Percentiles rank a stretch among this genome's conserved stretches.
Conservation (phyloP, 2,888 invertebrate species). For the Marasmarcha lunaedactyla region DNA sequence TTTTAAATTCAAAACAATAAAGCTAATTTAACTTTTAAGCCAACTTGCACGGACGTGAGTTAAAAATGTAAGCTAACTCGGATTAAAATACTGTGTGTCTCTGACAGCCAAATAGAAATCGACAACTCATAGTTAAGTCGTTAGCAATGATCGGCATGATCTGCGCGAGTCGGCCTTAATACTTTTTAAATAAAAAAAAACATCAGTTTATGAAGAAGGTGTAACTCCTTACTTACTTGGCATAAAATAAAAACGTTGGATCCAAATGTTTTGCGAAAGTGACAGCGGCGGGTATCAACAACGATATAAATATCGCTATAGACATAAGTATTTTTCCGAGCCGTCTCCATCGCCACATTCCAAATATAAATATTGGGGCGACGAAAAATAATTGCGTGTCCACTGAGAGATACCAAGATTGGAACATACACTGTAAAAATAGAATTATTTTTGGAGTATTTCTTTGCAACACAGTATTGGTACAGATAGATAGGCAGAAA, state of each 20-base stretch:
- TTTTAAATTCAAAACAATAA: no score
- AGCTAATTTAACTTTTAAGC: no score
- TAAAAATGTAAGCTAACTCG: no score
- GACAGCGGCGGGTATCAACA: constrained; percentile 65
- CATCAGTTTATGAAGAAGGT: no score
- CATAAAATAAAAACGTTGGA: constrained; percentile 76
- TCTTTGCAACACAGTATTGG: background rate
- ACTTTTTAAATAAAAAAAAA: no score
- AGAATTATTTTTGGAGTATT: constrained; percentile 4
- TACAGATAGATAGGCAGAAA: no score
- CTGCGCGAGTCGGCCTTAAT: no score
- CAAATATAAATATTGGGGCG: constrained; percentile 75
- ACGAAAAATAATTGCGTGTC: constrained; percentile 76
- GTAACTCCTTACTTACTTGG: constrained; percentile 75
- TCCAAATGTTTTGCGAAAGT: constrained; percentile 73
- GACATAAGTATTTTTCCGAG: constrained; percentile 67
- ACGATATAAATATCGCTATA: constrained; percentile 51
- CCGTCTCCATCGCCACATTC: constrained; percentile 74
- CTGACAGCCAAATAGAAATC: no score
- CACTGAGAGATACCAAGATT: constrained; percentile 77
- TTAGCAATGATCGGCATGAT: no score
- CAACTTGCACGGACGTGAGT: no score
- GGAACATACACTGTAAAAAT: constrained; percentile 76
- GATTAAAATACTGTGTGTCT: no score
- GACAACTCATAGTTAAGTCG: no score